A percentile compares a stretch with the other conserved stretches of the same genome.
These are phyloP conservation scores for Caenorhabditis sp. DNA, from an alignment of 2,888 invertebrate genomes.

Conservation along the genomic window DNA sequence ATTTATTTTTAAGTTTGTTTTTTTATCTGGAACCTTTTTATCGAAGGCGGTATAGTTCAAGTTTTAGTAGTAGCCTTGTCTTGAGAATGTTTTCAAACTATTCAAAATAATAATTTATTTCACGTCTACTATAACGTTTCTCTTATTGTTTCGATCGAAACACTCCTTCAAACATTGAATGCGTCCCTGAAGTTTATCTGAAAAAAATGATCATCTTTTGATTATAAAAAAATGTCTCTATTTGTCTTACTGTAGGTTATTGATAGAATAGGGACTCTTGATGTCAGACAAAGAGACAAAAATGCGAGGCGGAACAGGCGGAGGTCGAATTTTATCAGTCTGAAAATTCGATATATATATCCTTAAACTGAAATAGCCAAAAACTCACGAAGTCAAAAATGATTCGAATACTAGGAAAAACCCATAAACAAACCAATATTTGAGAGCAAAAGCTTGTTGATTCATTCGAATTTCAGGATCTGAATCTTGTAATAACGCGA, in stretches of 20 bases:
- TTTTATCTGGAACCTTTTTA: too few relatives aligned
- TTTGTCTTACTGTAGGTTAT: not conserved
- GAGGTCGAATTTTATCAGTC: constrained; percentile 31
- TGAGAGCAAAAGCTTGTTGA: constrained; percentile 12
- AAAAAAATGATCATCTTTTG: not conserved
- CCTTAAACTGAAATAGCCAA: not conserved
- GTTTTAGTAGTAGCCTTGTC: too few relatives aligned
- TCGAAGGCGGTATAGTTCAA: too few relatives aligned
- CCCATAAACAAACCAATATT: constrained; percentile 30
- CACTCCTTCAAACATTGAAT: not conserved
- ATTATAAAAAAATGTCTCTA: not conserved
- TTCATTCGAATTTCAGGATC: not conserved
- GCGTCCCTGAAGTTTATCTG: not conserved
- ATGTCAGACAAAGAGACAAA: constrained; percentile 25
- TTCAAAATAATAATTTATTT: too few relatives aligned
- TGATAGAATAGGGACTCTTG: constrained; percentile 23
- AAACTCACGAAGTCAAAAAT: constrained; percentile 23
- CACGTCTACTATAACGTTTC: too few relatives aligned
- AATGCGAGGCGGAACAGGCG: constrained; percentile 25
- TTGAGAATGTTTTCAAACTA: too few relatives aligned
- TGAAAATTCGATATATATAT: constrained; percentile 1
- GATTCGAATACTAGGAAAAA: constrained; percentile 21
- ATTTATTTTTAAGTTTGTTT: too few relatives aligned
- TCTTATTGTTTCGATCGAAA: not conserved
- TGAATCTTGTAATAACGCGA: not conserved